phyloP scores from a whole-genome alignment of 2,888 invertebrate species.

The Octonoba sinensis region DNA sequence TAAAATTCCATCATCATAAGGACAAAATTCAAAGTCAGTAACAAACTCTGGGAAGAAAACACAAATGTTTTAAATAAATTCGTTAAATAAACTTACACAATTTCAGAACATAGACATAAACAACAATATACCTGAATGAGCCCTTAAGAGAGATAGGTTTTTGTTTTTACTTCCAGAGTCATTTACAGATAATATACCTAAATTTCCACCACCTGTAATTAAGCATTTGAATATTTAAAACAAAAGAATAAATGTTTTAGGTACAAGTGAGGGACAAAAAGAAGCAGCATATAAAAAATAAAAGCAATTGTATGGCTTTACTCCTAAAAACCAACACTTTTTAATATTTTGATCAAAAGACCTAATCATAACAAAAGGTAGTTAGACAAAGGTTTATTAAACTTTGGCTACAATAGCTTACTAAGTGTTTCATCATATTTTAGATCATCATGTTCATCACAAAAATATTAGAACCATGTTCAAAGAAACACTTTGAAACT shows the following conservation, averaged over 20 bases:
- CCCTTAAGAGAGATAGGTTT: conserved; percentile 72
- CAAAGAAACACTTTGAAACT: no score
- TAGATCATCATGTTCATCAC: no score
- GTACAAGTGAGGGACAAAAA: neutral
- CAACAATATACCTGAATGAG: conserved; percentile 70
- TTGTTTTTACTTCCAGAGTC: conserved; percentile 91
- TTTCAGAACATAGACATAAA: neutral
- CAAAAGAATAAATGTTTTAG: conserved; percentile 25
- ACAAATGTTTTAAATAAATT: neutral
- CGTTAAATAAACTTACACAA: neutral
- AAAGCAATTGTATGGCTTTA: no score
- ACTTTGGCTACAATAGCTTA: no score
- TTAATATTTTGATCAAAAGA: no score
- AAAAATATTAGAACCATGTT: no score
- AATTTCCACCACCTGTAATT: conserved; percentile 80
- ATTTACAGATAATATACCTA: conserved; percentile 88
- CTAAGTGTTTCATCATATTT: no score
- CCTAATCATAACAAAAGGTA: no score
- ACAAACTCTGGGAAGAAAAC: conserved; percentile 81
- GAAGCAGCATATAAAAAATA: conserved; percentile 2
- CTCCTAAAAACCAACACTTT: no score
- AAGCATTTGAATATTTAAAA: neutral
- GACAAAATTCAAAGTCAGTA: conserved; percentile 94
- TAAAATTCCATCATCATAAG: conserved; percentile 92
- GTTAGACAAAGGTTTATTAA: no score